Evolutionary conservation across 2,797 vertebrate genomes (phyloP).

Genomic region (Dermochelys coriacea): DNA sequence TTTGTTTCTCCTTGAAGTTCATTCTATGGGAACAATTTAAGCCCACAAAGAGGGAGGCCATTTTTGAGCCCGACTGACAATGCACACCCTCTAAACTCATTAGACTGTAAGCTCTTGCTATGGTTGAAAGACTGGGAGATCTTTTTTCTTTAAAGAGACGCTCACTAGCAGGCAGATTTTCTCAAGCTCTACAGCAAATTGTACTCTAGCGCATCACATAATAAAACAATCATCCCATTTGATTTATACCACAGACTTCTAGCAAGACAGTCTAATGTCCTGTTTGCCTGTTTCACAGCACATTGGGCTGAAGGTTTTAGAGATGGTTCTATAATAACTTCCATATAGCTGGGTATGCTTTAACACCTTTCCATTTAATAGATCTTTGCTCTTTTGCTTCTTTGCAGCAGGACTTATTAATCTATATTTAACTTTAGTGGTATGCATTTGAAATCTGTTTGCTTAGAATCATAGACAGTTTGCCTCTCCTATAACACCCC

Average conservation of each 20-base stretch:
- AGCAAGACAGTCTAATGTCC: neutral
- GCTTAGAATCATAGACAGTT: neutral
- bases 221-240: neutral
- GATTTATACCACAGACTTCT: neutral
- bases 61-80: neutral
- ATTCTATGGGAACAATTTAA: neutral
- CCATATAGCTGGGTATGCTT: neutral
- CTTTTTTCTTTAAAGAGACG: neutral
- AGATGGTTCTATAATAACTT: neutral
- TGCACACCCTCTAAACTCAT: neutral
- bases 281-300: neutral
- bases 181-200: neutral
- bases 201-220: neutral
- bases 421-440: neutral
- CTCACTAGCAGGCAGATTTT: neutral
- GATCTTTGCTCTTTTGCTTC: neutral
- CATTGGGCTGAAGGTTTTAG: neutral
- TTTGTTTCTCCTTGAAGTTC: neutral
- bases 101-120: neutral
- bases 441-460: neutral
- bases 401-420: neutral
- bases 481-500: neutral
- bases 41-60: neutral
- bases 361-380: neutral
- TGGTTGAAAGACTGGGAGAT: neutral